These are phyloP conservation scores for Pollicipes pollicipes DNA, from an alignment of 1,140 invertebrate genomes.

Conservation along the genomic window DNA sequence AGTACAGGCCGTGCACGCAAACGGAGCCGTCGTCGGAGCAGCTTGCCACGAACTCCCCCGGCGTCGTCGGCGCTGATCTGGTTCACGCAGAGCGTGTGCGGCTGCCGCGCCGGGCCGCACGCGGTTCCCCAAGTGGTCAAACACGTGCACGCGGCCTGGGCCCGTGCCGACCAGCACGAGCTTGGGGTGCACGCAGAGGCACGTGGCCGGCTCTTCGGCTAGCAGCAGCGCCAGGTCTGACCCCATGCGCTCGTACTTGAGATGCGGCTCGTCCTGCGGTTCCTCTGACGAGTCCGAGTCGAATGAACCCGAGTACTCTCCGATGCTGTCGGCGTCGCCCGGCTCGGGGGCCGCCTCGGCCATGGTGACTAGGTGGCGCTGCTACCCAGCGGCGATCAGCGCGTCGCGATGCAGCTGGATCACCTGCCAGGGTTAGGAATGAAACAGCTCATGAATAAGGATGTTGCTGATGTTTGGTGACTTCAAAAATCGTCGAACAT, in stretches of 20 bases:
- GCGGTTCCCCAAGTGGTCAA: constrained; percentile 83
- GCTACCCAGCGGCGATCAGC: too few species aligned
- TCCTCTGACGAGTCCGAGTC: constrained; percentile 17
- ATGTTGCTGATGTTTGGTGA: too few species aligned
- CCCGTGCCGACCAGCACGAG: constrained; percentile 83
- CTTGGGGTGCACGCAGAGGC: constrained; percentile 81
- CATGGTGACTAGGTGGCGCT: too few species aligned
- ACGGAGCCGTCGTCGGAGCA: constrained; percentile 90
- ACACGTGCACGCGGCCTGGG: constrained; percentile 68
- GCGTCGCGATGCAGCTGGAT: too few species aligned
- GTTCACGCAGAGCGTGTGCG: constrained; percentile 77
- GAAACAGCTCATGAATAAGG: too few species aligned
- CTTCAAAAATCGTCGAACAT: too few species aligned
- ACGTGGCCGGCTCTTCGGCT: constrained; percentile 71
- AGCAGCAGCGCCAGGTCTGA: constrained; percentile 76
- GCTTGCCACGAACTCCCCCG: constrained; percentile 78
- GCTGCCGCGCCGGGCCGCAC: constrained; percentile 50
- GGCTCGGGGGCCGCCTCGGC: too few species aligned
- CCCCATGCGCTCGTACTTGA: constrained; percentile 73
- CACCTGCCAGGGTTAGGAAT: too few species aligned
- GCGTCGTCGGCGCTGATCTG: constrained; percentile 81
- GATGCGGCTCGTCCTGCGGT: constrained; percentile 68
- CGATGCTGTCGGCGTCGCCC: background rate
- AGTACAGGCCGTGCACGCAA: constrained; percentile 26
- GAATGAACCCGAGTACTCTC: background rate